These are phyloP conservation scores for Brachylomia viminalis DNA, from an alignment of 2,888 invertebrate genomes.

Conservation along the genomic window DNA sequence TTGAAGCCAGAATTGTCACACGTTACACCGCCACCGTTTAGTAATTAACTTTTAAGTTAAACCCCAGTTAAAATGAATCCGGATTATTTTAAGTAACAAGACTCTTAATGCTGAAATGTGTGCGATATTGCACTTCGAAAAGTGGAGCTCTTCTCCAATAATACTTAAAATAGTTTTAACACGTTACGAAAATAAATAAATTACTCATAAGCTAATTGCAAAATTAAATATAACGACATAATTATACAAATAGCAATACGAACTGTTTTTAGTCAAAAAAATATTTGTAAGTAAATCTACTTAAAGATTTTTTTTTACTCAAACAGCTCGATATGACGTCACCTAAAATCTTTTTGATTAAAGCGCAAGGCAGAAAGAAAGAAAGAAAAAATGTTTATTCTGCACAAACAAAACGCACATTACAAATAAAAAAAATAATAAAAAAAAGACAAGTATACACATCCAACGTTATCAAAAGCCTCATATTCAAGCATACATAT, in stretches of 20 bases:
- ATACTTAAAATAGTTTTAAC: conserved; percentile 16
- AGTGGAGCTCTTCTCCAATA: background rate
- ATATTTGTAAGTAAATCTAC: background rate
- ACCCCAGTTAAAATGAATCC: conserved; percentile 7
- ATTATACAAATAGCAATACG: background rate
- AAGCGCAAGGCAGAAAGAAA: too few relatives aligned
- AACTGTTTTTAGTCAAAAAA: background rate
- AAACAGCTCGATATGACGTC: too few relatives aligned
- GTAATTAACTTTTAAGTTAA: conserved; percentile 14
- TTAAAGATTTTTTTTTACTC: too few relatives aligned
- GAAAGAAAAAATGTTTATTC: too few relatives aligned
- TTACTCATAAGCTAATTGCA: background rate
- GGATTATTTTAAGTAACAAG: conserved; percentile 28
- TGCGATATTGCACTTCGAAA: conserved; percentile 1
- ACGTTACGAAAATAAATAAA: background rate
- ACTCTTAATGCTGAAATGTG: background rate
- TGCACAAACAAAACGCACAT: too few relatives aligned
- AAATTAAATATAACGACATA: background rate
- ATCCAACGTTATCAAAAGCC: too few relatives aligned
- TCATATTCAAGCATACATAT: too few relatives aligned
- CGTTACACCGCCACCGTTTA: conserved; percentile 13
- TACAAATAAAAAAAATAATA: too few relatives aligned
- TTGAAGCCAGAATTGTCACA: background rate
- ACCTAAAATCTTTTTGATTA: background rate
- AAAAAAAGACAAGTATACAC: too few relatives aligned